These are phyloP conservation scores for Moxostoma hubbsi DNA, from an alignment of 2,797 vertebrate species.

Conservation along the genomic window DNA sequence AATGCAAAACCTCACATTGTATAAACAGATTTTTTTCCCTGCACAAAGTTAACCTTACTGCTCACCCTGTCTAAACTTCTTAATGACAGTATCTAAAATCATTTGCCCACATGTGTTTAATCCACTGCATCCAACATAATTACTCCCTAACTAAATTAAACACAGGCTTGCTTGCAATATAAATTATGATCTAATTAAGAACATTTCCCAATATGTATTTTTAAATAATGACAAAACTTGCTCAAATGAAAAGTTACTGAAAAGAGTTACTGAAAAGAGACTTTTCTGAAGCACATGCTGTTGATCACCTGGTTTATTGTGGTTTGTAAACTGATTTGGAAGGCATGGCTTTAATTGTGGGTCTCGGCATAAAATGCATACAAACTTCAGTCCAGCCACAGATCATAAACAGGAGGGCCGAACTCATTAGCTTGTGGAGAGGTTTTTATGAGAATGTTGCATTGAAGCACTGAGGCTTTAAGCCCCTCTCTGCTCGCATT, in stretches of 20 bases:
- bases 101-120: conserved; percentile 21
- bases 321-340: conserved; percentile 25
- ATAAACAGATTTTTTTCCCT: too few species aligned
- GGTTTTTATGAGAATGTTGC: conserved; percentile 3
- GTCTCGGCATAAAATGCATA: conserved; percentile 34
- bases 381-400: conserved; percentile 33
- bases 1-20: too few species aligned
- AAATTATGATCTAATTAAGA: conserved; percentile 9
- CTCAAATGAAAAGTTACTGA: neutral
- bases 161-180: neutral
- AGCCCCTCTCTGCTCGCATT: conserved; percentile 1
- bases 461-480: conserved; percentile 32
- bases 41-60: neutral
- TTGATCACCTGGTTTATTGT: conserved; percentile 48
- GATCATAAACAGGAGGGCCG: conserved; percentile 38
- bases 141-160: conserved; percentile 6
- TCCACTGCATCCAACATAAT: conserved; percentile 26
- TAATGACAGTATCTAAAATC: conserved; percentile 12
- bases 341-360: conserved; percentile 42
- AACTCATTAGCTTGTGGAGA: too few species aligned
- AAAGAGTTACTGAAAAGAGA: neutral
- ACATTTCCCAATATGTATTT: neutral
- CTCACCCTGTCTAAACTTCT: conserved; percentile 1
- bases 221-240: neutral
- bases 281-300: conserved; percentile 38